Evolutionary conservation across 2,113 vertebrate genomes (phyloP), one percentile per base, ranked within the genome.

Genomic region (Nibea coibor): DNA sequence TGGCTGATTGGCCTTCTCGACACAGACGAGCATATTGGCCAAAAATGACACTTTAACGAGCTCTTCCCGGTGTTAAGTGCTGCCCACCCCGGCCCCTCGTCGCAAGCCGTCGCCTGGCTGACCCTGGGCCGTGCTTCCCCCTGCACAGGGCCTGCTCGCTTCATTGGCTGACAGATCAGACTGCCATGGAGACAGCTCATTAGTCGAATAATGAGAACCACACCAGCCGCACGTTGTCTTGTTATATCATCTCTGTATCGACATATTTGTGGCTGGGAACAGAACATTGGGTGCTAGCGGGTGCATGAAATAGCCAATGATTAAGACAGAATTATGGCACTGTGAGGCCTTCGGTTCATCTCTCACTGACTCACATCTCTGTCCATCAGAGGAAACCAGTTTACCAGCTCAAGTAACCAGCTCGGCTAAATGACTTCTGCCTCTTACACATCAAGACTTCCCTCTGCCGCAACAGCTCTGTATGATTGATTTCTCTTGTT

Each of bases 21-120:
- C 89, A 71, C 86, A 87, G 88, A 90, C 81, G 87, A 93, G 88
- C 87, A 87, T 85, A 91, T 94, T 87, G 91, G 78, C 80, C 85
- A 93, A 91, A 94, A 93, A 95, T 88, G 88, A 91, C 91, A 90
- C 77, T 92, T 94, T 95, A 95, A 95, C 73, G 95, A 95, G 94
- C 88, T 91, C 86, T 89, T 91, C 88, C 67, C 70, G n/a, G 87
- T 69, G 90, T 91, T 88, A 90, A 92, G 86, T 89, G 80, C 87
- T 20, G 54, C 35, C 35, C 61, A 51, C 76, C 66, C 82, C 81
- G 70, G 87, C 87, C 88, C 88, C 87, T 87, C 72, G 51, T 83
- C 56, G 56, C 80, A 77, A 76, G 76, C 77, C 70, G 20, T 75
- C 76, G 82, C 91, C 85, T 78, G 87, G 81, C 78, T 92, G 92